phyloP scores from a whole-genome alignment of 2,888 invertebrate genomes.

The Dyspetes luteomarginatus region DNA sequence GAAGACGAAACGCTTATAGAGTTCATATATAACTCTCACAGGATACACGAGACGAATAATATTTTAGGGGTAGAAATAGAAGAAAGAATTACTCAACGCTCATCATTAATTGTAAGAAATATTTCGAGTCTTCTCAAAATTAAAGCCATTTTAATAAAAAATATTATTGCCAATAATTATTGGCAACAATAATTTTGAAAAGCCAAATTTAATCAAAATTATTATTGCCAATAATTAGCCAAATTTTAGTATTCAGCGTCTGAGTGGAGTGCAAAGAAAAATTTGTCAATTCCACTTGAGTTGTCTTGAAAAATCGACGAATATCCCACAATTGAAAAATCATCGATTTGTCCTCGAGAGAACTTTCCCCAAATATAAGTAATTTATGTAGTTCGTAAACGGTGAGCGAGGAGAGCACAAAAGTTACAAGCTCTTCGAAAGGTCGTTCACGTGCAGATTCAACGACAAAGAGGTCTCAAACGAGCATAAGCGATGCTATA shows the following conservation, averaged over 20 bases:
- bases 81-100: too few species aligned
- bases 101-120: too few species aligned
- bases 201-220: too few species aligned
- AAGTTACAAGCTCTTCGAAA: conserved; percentile 9
- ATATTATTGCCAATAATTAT: too few species aligned
- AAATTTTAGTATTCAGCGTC: too few species aligned
- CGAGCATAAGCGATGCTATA: conserved; percentile 19
- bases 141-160: too few species aligned
- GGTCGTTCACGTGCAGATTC: conserved; percentile 50
- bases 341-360: conserved; percentile 7
- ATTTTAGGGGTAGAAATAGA: conserved; percentile 1
- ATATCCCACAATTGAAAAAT: conserved; percentile 1
- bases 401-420: conserved; percentile 2
- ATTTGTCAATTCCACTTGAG: too few species aligned
- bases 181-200: too few species aligned
- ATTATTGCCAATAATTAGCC: too few species aligned
- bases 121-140: too few species aligned
- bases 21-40: conserved; percentile 25
- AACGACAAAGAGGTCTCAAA: conserved; percentile 50
- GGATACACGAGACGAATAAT: neutral
- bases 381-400: conserved; percentile 37
- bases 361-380: neutral
- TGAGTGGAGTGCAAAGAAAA: too few species aligned
- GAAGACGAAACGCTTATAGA: conserved; percentile 77
- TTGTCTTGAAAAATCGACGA: too few species aligned